phyloP scores from a whole-genome alignment of 2,113 vertebrate genomes.

The Taxidea taxus region DNA sequence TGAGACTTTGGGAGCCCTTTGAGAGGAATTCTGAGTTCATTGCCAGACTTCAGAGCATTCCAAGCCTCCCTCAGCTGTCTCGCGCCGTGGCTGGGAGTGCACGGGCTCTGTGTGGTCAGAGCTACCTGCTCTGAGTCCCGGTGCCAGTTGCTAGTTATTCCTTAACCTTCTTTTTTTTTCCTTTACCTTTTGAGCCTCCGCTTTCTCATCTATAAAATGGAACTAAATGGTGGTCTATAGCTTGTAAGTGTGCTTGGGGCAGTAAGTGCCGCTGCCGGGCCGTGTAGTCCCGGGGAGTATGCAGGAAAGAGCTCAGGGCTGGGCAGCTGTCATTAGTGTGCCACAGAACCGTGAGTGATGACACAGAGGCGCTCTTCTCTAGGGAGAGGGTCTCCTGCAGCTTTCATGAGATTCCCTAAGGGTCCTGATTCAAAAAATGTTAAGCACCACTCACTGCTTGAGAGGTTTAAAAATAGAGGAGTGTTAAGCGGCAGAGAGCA shows the following conservation, averaged over 20 bases:
- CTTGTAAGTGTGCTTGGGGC: neutral
- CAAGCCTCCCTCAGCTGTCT: neutral
- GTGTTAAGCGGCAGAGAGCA: slow-evolving; percentile 44
- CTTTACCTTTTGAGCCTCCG: neutral
- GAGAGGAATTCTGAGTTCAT: neutral
- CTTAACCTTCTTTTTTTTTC: too few species aligned
- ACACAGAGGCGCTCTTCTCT: neutral
- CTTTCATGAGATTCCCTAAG: slow-evolving; percentile 59
- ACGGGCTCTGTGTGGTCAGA: neutral
- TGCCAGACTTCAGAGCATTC: neutral
- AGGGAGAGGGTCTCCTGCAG: slow-evolving; percentile 58
- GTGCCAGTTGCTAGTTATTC: neutral
- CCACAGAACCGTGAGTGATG: neutral
- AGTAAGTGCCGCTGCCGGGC: too few species aligned
- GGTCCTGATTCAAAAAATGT: slow-evolving; percentile 75
- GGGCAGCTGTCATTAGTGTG: neutral
- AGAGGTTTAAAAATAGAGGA: slow-evolving; percentile 77
- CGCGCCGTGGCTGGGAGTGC: neutral
- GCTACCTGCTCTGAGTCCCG: neutral
- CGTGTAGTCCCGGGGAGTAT: rapidly evolving
- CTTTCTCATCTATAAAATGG: neutral
- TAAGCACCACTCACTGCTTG: slow-evolving; percentile 69
- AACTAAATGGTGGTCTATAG: neutral
- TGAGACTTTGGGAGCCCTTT: neutral
- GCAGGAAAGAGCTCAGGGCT: neutral